Conservation (phyloP, 2,888 invertebrate genomes). For the Aethes cnicana region DNA sequence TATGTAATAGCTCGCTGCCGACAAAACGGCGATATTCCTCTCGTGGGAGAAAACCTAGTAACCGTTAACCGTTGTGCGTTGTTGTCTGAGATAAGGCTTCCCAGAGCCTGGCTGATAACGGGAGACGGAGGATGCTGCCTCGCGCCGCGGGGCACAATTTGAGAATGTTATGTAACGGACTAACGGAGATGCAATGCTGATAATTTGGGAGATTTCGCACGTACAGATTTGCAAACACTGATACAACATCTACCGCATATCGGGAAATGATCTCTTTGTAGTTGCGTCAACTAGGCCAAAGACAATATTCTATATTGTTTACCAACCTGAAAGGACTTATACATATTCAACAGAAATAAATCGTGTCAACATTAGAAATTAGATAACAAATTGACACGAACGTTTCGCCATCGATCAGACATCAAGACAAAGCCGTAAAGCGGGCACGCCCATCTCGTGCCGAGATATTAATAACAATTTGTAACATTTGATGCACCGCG, state of each 20-base stretch:
- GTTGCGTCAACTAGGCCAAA: not conserved
- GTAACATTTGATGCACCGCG: constrained; percentile 38
- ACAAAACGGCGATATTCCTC: constrained; percentile 36
- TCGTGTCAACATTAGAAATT: constrained; percentile 5
- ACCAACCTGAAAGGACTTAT: too few species aligned
- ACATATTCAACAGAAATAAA: too few species aligned
- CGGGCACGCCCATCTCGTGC: constrained; percentile 30
- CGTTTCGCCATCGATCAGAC: constrained; percentile 27
- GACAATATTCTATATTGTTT: too few species aligned
- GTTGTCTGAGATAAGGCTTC: constrained; percentile 43
- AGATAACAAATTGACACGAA: constrained; percentile 1
- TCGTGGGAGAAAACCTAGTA: constrained; percentile 47
- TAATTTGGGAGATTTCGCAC: constrained; percentile 16
- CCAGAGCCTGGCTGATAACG: constrained; percentile 38
- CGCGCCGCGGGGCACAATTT: constrained; percentile 22
- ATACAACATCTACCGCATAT: not conserved
- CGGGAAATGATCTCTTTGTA: not conserved
- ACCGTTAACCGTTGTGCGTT: constrained; percentile 48
- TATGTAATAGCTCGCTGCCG: constrained; percentile 34
- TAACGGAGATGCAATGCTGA: not conserved
- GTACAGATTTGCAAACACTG: constrained; percentile 9
- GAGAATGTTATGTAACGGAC: constrained; percentile 22
- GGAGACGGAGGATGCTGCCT: constrained; percentile 18
- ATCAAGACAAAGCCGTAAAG: constrained; percentile 36
- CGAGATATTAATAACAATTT: constrained; percentile 55